phyloP scores from a whole-genome alignment of 2,797 vertebrate genomes.

The Chiroxiphia lanceolata region DNA sequence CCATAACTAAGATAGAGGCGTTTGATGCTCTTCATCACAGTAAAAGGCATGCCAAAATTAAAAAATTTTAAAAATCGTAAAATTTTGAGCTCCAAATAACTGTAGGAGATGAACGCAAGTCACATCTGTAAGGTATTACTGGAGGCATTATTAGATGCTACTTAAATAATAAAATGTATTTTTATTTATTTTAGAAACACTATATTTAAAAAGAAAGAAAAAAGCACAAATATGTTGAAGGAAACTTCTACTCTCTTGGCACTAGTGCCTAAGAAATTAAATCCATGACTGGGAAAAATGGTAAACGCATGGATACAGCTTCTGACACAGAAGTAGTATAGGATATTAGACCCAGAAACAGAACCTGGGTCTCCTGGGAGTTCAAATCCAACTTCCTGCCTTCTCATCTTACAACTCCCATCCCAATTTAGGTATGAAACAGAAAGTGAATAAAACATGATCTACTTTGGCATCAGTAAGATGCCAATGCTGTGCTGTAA shows the following conservation, averaged over 20 bases:
- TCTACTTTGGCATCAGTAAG: fast-evolving
- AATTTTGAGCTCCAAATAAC: background rate
- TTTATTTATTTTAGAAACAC: background rate
- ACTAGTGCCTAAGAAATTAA: background rate
- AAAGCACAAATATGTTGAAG: fast-evolving
- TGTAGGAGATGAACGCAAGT: background rate
- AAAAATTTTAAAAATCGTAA: background rate
- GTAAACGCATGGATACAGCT: background rate
- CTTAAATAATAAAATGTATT: background rate
- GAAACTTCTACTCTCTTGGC: background rate
- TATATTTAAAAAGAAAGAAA: background rate
- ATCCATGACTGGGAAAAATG: background rate
- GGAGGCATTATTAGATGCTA: background rate
- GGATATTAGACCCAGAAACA: background rate
- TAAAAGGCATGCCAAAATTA: background rate
- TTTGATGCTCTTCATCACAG: background rate
- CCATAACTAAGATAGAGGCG: background rate
- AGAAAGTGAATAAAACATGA: background rate
- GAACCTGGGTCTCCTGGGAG: background rate
- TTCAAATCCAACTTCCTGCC: background rate
- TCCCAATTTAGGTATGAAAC: background rate
- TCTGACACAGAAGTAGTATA: background rate
- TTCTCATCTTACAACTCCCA: background rate
- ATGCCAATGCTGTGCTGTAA: background rate
- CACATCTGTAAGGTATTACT: background rate